phyloP scores from a whole-genome alignment of 2,888 invertebrate species.

The Spisula solida region DNA sequence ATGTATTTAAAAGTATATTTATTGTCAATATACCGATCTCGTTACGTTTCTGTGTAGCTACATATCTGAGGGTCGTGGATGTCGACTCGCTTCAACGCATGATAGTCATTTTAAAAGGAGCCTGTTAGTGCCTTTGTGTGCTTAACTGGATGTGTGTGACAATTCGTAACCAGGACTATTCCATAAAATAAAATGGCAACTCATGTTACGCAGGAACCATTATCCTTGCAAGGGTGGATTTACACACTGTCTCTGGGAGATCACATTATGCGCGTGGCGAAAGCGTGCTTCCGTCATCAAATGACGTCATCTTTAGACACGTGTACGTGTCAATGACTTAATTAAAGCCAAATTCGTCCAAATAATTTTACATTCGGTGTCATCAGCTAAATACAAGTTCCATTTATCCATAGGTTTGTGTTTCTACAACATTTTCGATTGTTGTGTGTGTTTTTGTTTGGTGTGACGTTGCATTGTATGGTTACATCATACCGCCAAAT shows the following conservation, averaged over 20 bases:
- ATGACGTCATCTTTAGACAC: conserved; percentile 64
- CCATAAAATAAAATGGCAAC: conserved; percentile 69
- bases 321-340: conserved; percentile 37
- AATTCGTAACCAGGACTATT: conserved; percentile 54
- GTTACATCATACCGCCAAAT: conserved; percentile 26
- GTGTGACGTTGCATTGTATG: conserved; percentile 45
- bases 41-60: conserved; percentile 52
- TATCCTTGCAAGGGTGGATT: conserved; percentile 64
- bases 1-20: conserved; percentile 64
- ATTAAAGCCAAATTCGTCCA: conserved; percentile 47
- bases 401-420: conserved; percentile 23
- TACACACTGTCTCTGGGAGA: conserved; percentile 71
- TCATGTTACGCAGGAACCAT: conserved; percentile 52
- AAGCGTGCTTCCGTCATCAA: conserved; percentile 61
- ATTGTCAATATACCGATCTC: conserved; percentile 63
- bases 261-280: conserved; percentile 56
- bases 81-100: conserved; percentile 45
- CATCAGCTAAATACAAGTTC: conserved; percentile 31
- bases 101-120: conserved; percentile 43
- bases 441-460: conserved; percentile 41
- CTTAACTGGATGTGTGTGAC: conserved; percentile 48
- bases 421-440: conserved; percentile 47
- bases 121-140: conserved; percentile 64
- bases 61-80: conserved; percentile 54
- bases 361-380: conserved; percentile 43